Base-by-base conservation (phyloP, 2,797 vertebrate genomes). In the Enteromius thamalakanensis region DNA sequence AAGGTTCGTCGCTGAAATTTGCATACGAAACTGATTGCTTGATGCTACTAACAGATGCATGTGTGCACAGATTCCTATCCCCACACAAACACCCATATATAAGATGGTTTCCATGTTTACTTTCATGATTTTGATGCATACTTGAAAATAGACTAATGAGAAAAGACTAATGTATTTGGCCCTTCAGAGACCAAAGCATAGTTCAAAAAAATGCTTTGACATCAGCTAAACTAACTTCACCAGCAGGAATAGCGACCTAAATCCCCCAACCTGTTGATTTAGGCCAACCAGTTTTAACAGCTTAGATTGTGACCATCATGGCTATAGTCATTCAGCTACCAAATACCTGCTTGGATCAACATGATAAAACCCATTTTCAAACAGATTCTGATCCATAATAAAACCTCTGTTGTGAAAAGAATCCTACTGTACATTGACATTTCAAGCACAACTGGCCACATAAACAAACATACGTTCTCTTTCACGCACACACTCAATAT, bases 71-170 rank as follows among this genome's bases (percentile, higher is more conserved):
- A 19, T 3, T 11, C 49, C 69, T 23, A 26, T 21, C 21, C 40
- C 68, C 79, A 85, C 34, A 53, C 12, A 79, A 68, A 53, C n/a
- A 53, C 4, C 40, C 12, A 82, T 60, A 75, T 17, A 49, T n/a
- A n/a, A 19, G 4, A 42, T 17, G 17, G 4, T 49, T 64, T 81
- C 45, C 42, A 62, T 62, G 26, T 62, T 62, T 7, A 12, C 6
- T 9, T 75, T 17, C 3, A 75, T 21, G 19, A 11, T 51, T 34
- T 53, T 74, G 10, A 14, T 53, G 19, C 19, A 34, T 72, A 19
- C 21, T 32, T 12, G 1, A 5, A 19, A 34, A 72, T 51, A 51
- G 0, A n/a, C n/a, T n/a, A n/a, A n/a, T n/a, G n/a, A n/a, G 29
- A n/a, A 53, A 53, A 55, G 1, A 6, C 14, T 58, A 21, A 55